Base-by-base conservation (phyloP, 2,888 invertebrate species). In the Caradrina clavipalpis region DNA sequence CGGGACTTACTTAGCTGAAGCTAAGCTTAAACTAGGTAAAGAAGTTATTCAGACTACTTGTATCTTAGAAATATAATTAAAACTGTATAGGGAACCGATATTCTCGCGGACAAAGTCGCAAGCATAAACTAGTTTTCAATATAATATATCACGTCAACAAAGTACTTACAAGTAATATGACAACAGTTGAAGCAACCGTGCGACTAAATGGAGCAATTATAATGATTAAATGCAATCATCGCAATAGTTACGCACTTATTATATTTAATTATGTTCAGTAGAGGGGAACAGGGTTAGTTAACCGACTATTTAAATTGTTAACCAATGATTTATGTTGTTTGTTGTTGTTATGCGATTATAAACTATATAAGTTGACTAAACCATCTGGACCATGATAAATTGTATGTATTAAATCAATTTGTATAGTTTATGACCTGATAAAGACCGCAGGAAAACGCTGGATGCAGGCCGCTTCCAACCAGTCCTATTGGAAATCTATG, bases 131-230 rank as follows among this genome's bases (percentile, higher is more conserved):
- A 35, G 35, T 35, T 35, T 8, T 35, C 35, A 39, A 26, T 39
- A 13, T 31, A 26, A 49, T 74, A 64, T 61, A 56, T 39, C 62
- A 65, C 53, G 19, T 21, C 11, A 50, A 76, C 26, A 26, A 45
- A 45, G 45, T 15, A 45, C 17, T 45, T 17, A 39, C 72, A 60
- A 55, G 35, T 54, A 54, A 66, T 54, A 76, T 66, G 75, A 70
- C 71, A 74, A 74, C 76, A 35, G 56, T 64, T 66, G 69, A 75
- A 73, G 82, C 66, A 70, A 81, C 67, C 66, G 62, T 77, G 69
- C 71, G 47, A 71, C 64, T 84, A 85, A 85, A 73, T 60, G 73
- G 13, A 71, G 76, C 76, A 80, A 85, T 84, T 85, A 82, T 61
- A 69, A 54, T 67, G 22, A 83, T 80, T 84, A 84, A 68, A 13